Evolutionary conservation across 2,113 vertebrate species (phyloP).

Genomic region (Abramis brama): DNA sequence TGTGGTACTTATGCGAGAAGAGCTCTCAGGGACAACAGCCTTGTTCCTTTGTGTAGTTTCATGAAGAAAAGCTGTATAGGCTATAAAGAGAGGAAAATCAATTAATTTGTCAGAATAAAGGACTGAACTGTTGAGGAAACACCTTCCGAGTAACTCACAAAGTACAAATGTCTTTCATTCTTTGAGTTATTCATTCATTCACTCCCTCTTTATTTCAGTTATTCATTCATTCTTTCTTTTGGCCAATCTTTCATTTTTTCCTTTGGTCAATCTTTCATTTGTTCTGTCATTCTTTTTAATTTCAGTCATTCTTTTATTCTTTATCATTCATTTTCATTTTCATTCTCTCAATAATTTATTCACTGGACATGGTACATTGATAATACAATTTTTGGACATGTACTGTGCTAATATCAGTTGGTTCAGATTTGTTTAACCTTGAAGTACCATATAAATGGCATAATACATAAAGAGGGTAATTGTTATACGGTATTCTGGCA

Average conservation of each 20-base stretch:
- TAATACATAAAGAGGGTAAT: background rate
- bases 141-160: constrained; percentile 9
- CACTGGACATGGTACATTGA: background rate
- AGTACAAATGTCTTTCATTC: constrained; percentile 7
- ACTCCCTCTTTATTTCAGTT: background rate
- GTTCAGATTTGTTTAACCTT: background rate
- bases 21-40: constrained; percentile 34
- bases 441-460: background rate
- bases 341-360: background rate
- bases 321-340: background rate
- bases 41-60: constrained; percentile 43
- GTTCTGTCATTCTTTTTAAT: background rate
- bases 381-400: background rate
- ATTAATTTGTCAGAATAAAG: constrained; percentile 34
- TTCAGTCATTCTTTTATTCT: background rate
- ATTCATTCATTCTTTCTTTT: background rate
- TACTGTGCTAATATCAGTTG: background rate
- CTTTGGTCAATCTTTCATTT: background rate
- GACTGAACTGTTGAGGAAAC: background rate
- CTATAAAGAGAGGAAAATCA: constrained; percentile 9
- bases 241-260: background rate
- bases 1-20: constrained; percentile 27
- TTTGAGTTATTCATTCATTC: background rate
- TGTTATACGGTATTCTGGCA: background rate
- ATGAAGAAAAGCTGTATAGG: constrained; percentile 9